Base-by-base conservation (phyloP, 2,888 invertebrate genomes). In the Schizotus pectinicornis region DNA sequence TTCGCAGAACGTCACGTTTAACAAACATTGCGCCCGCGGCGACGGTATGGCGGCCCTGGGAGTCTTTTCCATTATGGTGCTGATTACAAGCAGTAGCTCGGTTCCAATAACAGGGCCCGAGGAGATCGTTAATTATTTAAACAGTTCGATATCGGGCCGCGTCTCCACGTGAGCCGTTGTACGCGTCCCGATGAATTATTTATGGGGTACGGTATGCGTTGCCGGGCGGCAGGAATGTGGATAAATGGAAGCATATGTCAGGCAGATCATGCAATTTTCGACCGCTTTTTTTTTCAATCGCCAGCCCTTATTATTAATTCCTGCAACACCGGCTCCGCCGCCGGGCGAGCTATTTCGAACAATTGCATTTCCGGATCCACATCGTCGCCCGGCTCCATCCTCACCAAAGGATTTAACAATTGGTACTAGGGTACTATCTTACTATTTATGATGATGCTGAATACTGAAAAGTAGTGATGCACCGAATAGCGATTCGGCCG, bases 11-110 rank as follows among this genome's bases (percentile, higher is more conserved):
- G 69, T 68, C 71, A 71, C 71, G 71, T 71, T 69, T 70, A 67
- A 66, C 70, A 71, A 70, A 71, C 68, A 69, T 67, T 67, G 61
- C 58, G 62, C 68, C 68, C 64, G 60, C 55, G 66, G 62, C 61
- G 54, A 65, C 59, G 60, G 45, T 33, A 41, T 48, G 42, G 51
- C 55, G 48, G 39, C 59, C 59, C 59, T 52, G 59, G 59, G 56
- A 59, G 59, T 59, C 59, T 59, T 59, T 59, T 59, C 59, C 59
- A 59, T 59, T 59, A 59, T 56, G 59, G 59, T 59, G 59, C 59
- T 59, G 59, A 59, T 59, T 59, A 59, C 59, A 59, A 52, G 56
- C 56, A 59, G 59, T 51, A 56, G 59, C 54, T 59, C 56, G 51
- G 43, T 56, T 59, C 59, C 59, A 59, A 59, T 59, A 59, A 52